Base-by-base conservation (phyloP, 2,888 invertebrate genomes). In the Allygus modestus region DNA sequence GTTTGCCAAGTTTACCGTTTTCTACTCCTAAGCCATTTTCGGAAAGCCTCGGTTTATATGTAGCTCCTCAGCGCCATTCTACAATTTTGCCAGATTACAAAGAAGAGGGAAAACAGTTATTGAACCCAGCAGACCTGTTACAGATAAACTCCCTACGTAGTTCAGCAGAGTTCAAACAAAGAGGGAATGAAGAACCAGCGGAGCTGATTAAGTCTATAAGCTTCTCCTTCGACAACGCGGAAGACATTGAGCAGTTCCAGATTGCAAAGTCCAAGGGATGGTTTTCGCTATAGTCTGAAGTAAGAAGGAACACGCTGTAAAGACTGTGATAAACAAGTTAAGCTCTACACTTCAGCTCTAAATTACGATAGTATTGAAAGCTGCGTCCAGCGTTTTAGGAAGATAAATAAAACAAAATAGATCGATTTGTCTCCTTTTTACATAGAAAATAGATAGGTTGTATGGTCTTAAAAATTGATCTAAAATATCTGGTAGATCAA, bases 21-120 rank as follows among this genome's bases (percentile, higher is more conserved):
- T 73, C 73, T 41, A 73, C 73, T 12, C 73, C 73, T 17, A 73
- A 73, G 15, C 41, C 73, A 1, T 73, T 73, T 73, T 2, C 23
- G 31, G 73, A 73, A n/a, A 20, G 31, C 11, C 73, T 5, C 7
- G 41, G n/a, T 69, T 69, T 15, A 20, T 58, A 31, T 17, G n/a
- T 15, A 0, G 26, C 69, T 9, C 73, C 37, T 43, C 43, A 37
- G 4, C 73, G 0, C 1, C 41, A 37, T 5, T 23, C 69, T 15
- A 33, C 73, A 15, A 17, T 41, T 17, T 12, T 17, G 41, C 73
- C 73, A 0, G 20, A 69, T 4, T 69, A 69, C 69, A 33, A 15
- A 37, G 37, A 23, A 37, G 41, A 0, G 9, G 41, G 41, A 7
- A 37, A 15, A 17, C 41, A 41, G 41, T 15, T 73, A 0, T 41